Evolutionary conservation across 2,113 vertebrate genomes (phyloP), one percentile per base, ranked within the genome.

Genomic region (Odontophorus gujanensis): DNA sequence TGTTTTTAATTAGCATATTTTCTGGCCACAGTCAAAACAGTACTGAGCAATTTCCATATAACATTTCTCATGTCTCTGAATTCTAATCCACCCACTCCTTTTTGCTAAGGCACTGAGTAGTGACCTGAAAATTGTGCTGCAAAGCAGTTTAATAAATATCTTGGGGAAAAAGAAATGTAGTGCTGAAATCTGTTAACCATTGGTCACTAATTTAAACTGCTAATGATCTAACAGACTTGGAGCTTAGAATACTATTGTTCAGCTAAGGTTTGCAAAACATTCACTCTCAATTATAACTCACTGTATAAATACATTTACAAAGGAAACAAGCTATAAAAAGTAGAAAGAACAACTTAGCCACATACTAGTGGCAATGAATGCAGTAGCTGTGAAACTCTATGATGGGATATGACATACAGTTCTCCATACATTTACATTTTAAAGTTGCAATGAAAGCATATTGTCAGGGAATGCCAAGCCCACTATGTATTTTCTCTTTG

Each of bases 371-470:
- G 73, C 81, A 95, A 87, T 24, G 50, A 96, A 89, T 4, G 45
- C 87, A 92, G 68, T 92, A 80, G 68, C 85, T 94, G 80, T 75
- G 91, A 90, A 95, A 67, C n/a, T 69, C 67, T 78, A 24, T 58
- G 81, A 93, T 85, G 72, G 65, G 38, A 45, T 55, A 90, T 75
- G 96, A 96, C 95, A 94, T 32, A 45, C 15, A 2, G 53, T 96
- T 96, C 85, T 86, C 85, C 85, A 89, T 93, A 92, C 53, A 96
- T 96, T 95, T 96, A 79, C 81, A 94, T 96, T 96, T 96, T 92
- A 94, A 96, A 93, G 71, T 90, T 92, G 79, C 95, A 96, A 95
- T 93, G 83, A 94, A 96, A 92, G 94, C 72, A 90, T 66, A 80
- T 95, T 94, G 87, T 96, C 93, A 95, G 77, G 50, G 58, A 87